Conservation (phyloP, 1,140 invertebrate genomes). For the Drosophila sp. region DNA sequence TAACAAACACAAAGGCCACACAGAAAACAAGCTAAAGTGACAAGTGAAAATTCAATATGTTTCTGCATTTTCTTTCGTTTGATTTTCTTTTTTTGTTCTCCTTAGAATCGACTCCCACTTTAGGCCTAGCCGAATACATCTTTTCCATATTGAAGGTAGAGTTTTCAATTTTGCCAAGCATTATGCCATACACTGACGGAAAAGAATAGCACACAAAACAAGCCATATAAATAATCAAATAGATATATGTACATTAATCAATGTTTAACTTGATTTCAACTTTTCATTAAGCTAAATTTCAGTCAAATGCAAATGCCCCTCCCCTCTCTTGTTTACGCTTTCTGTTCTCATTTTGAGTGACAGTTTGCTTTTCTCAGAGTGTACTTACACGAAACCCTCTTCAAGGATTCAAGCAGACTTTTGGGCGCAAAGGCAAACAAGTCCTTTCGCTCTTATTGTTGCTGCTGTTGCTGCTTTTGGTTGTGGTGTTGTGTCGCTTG, state of each 20-base stretch:
- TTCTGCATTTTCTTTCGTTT: slow-evolving; percentile 40
- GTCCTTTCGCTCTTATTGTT: slow-evolving; percentile 31
- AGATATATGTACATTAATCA: no score
- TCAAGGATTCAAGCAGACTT: slow-evolving; percentile 29
- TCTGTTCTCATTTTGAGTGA: not conserved
- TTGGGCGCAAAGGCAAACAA: slow-evolving; percentile 41
- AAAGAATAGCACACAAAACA: not conserved
- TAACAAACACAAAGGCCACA: slow-evolving; percentile 33
- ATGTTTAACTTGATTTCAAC: no score
- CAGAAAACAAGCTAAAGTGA: slow-evolving; percentile 22
- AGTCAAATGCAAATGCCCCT: not conserved
- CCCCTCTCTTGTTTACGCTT: not conserved
- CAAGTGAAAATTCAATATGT: slow-evolving; percentile 69
- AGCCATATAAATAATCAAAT: no score
- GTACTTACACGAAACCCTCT: slow-evolving; percentile 9
- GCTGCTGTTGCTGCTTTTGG: slow-evolving; percentile 33
- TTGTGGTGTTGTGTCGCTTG: slow-evolving; percentile 49
- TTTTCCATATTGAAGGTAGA: slow-evolving; percentile 10
- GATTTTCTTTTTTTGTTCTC: not conserved
- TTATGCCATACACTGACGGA: not conserved
- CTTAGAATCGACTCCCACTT: not conserved
- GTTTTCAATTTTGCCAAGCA: not conserved
- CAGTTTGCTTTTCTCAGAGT: slow-evolving; percentile 5
- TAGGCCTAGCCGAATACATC: slow-evolving; percentile 9
- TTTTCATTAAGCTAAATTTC: no score